Evolutionary conservation across 2,797 vertebrate genomes (phyloP), one percentile per base, ranked within the genome.

Genomic region (Myotis findleyi): DNA sequence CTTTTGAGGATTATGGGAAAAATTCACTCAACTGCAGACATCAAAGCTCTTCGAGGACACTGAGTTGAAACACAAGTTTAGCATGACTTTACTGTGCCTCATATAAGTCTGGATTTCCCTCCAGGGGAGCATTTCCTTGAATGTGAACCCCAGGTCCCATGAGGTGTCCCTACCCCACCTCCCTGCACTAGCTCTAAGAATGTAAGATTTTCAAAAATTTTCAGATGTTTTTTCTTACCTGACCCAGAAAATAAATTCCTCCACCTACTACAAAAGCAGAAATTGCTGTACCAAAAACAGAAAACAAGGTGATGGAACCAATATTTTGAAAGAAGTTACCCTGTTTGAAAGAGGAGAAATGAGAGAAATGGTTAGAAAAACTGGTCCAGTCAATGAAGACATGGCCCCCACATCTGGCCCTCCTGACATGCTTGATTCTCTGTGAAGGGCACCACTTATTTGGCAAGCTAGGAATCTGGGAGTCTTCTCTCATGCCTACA

Each of bases 291-390:
- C 99, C 99, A 95, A 99, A 99, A 38, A 99, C 99, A 96, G 99
- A 99, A 96, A 99, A 99, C 1, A 99, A 98, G 25, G 99, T 99
- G 98, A 99, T 99, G 97, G 99, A 99, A 89, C 99, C 99, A 10
- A 99, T 99, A 97, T 99, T 99, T 98, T 99, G 99, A 97, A 99
- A 99, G 98, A 99, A 99, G 98, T 99, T 99, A 84, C 99, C 99
- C 99, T 99, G 97, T 93, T 77, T 55, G 86, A 97, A 97, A 97
- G 86, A 97, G 92, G 10, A 96, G 95, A 95, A 90, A 91, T 64
- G 11, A 80, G 79, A 89, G 89, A 92, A 95, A 95, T 10, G 1
- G 87, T 95, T 33, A 25, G 51, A 90, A 62, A 80, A 11, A 64
- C 72, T 1, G 6, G 30, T 71, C 44, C 14, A 6, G 23, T 27